Evolutionary conservation across 2,113 vertebrate species (phyloP), one percentile per base, ranked within the genome.

Genomic region (Regulus satrapa): DNA sequence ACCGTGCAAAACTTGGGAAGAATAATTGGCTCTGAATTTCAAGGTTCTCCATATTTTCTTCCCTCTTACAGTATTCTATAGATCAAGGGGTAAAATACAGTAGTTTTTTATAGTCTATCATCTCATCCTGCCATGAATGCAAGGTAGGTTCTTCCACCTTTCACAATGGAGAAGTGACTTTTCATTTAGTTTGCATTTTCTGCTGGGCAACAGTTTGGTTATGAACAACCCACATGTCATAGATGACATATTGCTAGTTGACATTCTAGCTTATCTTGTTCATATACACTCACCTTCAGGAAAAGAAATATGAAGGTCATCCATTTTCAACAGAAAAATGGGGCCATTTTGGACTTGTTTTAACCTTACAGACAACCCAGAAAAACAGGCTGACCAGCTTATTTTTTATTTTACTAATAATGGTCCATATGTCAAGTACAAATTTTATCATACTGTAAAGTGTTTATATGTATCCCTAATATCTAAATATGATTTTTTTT

Each of bases 1-100:
- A 78, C 54, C 73, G 61, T n/a, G 68, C 56, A 88, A 75, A 92
- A 76, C 21, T 82, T 83, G 63, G 75, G 94, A 95, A 93, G 79
- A 85, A 69, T 72, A 80, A 72, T 41, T 59, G 13, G 48, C 54
- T 94, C 91, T 38, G 32, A 73, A 80, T 94, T 89, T 92, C 88
- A 89, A 93, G 62, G 29, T n/a, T 85, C n/a, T 89, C 49, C n/a
- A 28, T 36, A 66, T 5, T 82, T 62, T 55, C 32, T 91, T 85
- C 31, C 17, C 26, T 59, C 58, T 64, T 40, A 49, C 9, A 74
- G 38, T 46, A 91, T 56, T 82, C 18, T 54, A 92, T 45, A 82
- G 36, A 85, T 14, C 9, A 61, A 85, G 31, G 16, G 29, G 54
- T 64, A 72, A 43, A 94, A 79, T 13, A 45, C 11, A 59, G 18